A percentile compares a stretch with the other conserved stretches of the same genome.
Evolutionary conservation across 2,888 invertebrate genomes (phyloP).

Genomic region (Caenorhabditis sp.): DNA sequence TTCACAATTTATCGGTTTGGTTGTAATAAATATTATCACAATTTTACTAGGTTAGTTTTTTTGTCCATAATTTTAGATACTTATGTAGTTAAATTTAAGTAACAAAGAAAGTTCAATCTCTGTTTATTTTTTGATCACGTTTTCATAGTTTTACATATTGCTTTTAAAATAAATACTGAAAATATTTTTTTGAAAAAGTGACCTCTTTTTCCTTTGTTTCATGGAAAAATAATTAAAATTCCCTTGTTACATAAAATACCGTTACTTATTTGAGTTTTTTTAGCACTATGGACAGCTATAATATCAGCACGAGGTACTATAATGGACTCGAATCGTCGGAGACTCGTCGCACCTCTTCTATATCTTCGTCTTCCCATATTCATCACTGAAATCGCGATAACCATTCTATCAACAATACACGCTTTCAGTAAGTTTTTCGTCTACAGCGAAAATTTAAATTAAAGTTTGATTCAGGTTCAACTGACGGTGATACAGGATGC

Average conservation of each 20-base stretch:
- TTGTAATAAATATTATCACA: constrained; percentile 71
- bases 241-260: too few relatives aligned
- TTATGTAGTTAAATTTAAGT: too few relatives aligned
- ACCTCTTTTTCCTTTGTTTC: not conserved
- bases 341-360: constrained; percentile 72
- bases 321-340: constrained; percentile 80
- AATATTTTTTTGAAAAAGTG: too few relatives aligned
- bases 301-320: constrained; percentile 79
- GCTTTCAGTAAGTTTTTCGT: constrained; percentile 53
- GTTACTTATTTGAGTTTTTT: constrained; percentile 7
- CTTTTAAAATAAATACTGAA: too few relatives aligned
- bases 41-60: constrained; percentile 32
- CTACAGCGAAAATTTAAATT: too few relatives aligned
- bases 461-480: constrained; percentile 17
- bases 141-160: too few relatives aligned
- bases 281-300: constrained; percentile 59
- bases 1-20: constrained; percentile 37
- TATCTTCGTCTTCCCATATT: constrained; percentile 81
- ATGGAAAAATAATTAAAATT: too few relatives aligned
- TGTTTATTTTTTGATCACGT: too few relatives aligned
- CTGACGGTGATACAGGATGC: constrained; percentile 26
- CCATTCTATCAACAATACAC: constrained; percentile 82
- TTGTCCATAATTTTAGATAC: too few relatives aligned
- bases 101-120: too few relatives aligned
- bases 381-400: constrained; percentile 82